Evolutionary conservation across 2,888 invertebrate species (phyloP).

Genomic region (Drosophila planitibia): DNA sequence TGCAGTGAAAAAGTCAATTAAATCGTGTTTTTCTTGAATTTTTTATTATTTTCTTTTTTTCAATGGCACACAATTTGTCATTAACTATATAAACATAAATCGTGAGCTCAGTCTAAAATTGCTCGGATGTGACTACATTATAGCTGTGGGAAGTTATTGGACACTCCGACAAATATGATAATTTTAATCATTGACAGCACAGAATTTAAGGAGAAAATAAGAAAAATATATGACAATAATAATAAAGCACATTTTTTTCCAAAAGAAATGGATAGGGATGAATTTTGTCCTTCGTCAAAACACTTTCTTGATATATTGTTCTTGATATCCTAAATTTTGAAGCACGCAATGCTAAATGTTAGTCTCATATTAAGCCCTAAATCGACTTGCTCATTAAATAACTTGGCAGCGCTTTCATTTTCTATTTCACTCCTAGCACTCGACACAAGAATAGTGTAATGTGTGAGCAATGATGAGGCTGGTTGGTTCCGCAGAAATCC

Average conservation of each 20-base stretch:
- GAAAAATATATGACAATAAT: not conserved
- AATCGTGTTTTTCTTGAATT: not conserved
- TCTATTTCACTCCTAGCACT: not conserved
- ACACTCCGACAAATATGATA: not conserved
- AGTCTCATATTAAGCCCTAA: not conserved
- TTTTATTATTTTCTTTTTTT: not conserved
- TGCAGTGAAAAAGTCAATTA: not conserved
- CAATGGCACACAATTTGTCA: not conserved
- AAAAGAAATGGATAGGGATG: not conserved
- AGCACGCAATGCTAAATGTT: not conserved
- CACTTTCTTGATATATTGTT: not conserved
- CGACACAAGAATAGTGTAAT: conserved; percentile 12
- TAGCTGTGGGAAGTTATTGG: not conserved
- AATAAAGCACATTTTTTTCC: not conserved
- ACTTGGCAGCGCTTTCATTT: not conserved
- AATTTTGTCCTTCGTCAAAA: not conserved
- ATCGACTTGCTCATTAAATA: not conserved
- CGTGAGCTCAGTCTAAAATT: not conserved
- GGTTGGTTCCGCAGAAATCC: conserved; percentile 17
- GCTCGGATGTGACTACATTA: not conserved
- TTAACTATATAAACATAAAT: not conserved
- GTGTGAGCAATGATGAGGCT: conserved; percentile 26
- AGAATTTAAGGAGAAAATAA: not conserved
- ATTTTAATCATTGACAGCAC: not conserved
- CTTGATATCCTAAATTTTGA: not conserved